Conservation (phyloP, 2,888 invertebrate genomes). For the Caenorhabditis doughertyi region DNA sequence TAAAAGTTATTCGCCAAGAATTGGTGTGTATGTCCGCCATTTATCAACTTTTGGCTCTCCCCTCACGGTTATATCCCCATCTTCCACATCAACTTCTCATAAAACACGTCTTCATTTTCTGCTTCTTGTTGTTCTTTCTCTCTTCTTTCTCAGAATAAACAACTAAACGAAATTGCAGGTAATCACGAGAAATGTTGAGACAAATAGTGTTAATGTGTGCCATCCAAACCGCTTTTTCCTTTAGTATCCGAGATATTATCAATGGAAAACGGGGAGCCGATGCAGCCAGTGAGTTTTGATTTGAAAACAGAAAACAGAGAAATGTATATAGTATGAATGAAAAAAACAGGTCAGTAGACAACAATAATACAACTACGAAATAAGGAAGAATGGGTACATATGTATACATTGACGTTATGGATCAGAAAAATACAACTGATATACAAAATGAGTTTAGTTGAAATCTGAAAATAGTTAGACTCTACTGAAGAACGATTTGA, state of each 20-base stretch:
- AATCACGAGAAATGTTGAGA: slow-evolving; percentile 65
- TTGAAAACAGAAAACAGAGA: background rate
- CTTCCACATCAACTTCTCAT: background rate
- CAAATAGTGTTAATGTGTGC: slow-evolving; percentile 61
- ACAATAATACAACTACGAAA: slow-evolving; percentile 10
- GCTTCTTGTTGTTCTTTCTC: background rate
- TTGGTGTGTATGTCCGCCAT: slow-evolving; percentile 54
- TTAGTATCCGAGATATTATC: slow-evolving; percentile 75
- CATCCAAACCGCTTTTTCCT: slow-evolving; percentile 60
- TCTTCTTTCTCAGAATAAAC: slow-evolving; percentile 13
- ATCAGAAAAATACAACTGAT: background rate
- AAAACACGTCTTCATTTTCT: slow-evolving; percentile 25
- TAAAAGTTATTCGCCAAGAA: background rate
- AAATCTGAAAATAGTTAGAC: too few relatives aligned
- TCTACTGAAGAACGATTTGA: too few relatives aligned
- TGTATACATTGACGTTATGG: background rate
- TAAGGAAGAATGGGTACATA: background rate
- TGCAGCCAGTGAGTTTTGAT: slow-evolving; percentile 54
- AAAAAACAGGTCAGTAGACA: background rate
- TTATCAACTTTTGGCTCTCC: slow-evolving; percentile 45
- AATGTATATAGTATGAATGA: slow-evolving; percentile 19
- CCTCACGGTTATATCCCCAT: background rate
- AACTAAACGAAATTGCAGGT: slow-evolving; percentile 45
- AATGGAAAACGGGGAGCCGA: slow-evolving; percentile 69
- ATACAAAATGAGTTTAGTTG: background rate